Evolutionary conservation across 2,888 invertebrate species (phyloP).

Genomic region (Thereva unica): DNA sequence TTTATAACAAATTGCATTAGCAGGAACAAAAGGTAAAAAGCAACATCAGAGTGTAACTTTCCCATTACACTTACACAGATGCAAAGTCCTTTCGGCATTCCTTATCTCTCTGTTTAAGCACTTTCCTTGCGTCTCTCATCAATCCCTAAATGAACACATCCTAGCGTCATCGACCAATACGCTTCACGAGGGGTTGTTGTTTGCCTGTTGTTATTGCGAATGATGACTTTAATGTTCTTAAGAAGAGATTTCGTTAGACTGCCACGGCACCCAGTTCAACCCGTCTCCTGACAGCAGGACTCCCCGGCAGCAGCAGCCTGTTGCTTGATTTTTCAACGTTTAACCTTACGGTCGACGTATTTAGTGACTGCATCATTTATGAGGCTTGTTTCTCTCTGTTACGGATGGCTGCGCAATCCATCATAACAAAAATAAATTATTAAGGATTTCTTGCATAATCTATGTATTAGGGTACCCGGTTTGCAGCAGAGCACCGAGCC

Average conservation of each 20-base stretch:
- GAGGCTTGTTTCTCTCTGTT: constrained; percentile 24
- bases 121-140: no score
- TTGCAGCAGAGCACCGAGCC: not conserved
- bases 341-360: constrained; percentile 39
- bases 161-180: no score
- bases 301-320: not conserved
- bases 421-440: constrained; percentile 41
- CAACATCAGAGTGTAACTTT: no score
- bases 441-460: constrained; percentile 39
- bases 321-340: constrained; percentile 29
- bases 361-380: constrained; percentile 37
- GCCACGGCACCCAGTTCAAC: constrained; percentile 5
- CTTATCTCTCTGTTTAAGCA: no score
- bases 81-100: no score
- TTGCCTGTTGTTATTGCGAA: no score
- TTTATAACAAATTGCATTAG: no score
- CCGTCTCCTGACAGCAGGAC: not conserved
- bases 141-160: no score
- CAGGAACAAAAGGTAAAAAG: no score
- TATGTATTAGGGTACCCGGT: constrained; percentile 24
- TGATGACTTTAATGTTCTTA: no score
- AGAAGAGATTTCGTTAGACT: not conserved
- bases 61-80: no score
- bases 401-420: constrained; percentile 34
- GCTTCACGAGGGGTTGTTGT: no score